Percentiles rank a stretch among this genome's conserved stretches.
These are phyloP conservation scores for Vidua macroura DNA, from an alignment of 2,113 vertebrate species.

Conservation along the genomic window DNA sequence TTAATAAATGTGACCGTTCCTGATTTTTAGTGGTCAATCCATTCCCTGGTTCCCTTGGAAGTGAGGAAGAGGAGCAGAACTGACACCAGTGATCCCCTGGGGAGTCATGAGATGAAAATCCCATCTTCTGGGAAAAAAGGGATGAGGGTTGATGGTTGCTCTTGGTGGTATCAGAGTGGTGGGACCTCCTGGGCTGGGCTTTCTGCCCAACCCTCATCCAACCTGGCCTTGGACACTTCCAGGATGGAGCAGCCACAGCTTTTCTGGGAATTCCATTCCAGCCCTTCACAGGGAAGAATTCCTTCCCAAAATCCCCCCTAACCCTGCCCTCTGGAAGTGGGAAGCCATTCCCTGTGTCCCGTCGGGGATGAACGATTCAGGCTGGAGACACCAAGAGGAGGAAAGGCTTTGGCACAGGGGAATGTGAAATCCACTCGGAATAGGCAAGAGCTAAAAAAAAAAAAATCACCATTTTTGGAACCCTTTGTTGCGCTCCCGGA, in stretches of 20 bases:
- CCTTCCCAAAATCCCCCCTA: too few relatives aligned
- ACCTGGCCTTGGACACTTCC: too few relatives aligned
- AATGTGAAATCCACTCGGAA: neutral
- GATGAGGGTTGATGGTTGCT: neutral
- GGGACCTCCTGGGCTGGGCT: neutral
- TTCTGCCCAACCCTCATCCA: neutral
- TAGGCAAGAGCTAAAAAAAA: neutral
- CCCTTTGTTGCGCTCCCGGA: neutral
- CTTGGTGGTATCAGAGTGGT: accelerated
- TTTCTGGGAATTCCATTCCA: neutral
- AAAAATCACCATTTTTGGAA: neutral
- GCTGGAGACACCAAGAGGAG: neutral
- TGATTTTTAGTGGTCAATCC: neutral
- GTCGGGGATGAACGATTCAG: neutral
- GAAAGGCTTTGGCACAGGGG: neutral
- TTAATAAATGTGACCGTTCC: neutral
- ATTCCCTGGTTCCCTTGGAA: neutral
- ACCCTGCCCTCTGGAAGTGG: too few relatives aligned
- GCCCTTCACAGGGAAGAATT: neutral
- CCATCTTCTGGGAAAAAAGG: accelerated
- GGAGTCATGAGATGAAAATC: neutral
- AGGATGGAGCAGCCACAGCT: neutral
- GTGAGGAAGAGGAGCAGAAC: neutral
- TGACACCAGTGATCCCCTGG: neutral
- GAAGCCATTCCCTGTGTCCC: neutral